Conservation (phyloP, 2,888 invertebrate species). For the Acleris sparsana region DNA sequence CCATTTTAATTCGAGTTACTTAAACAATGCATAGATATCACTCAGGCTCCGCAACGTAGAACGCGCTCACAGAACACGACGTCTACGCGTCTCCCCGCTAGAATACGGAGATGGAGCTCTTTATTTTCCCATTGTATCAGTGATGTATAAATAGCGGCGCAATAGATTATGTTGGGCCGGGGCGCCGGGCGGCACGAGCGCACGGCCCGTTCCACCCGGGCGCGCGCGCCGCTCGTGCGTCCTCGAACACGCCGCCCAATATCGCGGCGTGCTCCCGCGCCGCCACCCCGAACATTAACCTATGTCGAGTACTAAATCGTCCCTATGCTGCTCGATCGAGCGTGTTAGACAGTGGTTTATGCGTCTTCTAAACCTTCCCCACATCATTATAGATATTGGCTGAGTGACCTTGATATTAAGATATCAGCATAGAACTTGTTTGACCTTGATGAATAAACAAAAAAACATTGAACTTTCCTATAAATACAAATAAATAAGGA, state of each 20-base stretch:
- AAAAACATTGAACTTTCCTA: background rate
- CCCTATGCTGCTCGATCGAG: slow-evolving; percentile 27
- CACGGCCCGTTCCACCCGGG: slow-evolving; percentile 64
- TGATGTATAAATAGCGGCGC: slow-evolving; percentile 33
- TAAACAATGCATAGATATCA: too few species aligned
- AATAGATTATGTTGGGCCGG: slow-evolving; percentile 38
- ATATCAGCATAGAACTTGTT: background rate
- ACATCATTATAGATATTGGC: background rate
- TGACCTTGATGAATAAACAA: background rate
- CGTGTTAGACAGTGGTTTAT: slow-evolving; percentile 29
- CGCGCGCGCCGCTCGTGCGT: slow-evolving; percentile 64
- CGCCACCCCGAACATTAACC: slow-evolving; percentile 50
- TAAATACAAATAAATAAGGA: too few species aligned
- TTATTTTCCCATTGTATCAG: slow-evolving; percentile 41
- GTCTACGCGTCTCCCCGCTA: slow-evolving; percentile 5
- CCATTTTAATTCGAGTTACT: too few species aligned
- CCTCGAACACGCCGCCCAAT: slow-evolving; percentile 70
- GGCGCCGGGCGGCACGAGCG: slow-evolving; percentile 55
- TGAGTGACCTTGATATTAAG: background rate
- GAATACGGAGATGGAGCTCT: slow-evolving; percentile 13
- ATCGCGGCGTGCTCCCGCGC: slow-evolving; percentile 55
- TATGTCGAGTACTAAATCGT: slow-evolving; percentile 35
- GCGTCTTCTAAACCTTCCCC: slow-evolving; percentile 9
- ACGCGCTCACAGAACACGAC: slow-evolving; percentile 14
- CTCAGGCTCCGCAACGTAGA: background rate